Percentiles rank a stretch among this genome's conserved stretches.
Conservation (phyloP, 2,113 vertebrate genomes). For the Phalacrocorax pelagicus region DNA sequence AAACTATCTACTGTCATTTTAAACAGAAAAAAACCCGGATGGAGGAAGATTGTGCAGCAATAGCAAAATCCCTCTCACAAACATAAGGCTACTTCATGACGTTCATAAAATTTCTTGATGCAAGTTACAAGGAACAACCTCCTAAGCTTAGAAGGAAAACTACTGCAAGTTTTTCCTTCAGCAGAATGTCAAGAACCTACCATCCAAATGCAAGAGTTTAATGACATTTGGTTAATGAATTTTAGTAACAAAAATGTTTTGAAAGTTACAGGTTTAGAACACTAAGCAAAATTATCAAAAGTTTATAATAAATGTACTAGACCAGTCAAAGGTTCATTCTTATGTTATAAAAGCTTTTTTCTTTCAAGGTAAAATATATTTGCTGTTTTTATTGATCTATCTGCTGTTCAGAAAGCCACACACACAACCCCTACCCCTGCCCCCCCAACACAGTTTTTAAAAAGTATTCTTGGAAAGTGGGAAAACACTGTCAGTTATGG, state of each 20-base stretch:
- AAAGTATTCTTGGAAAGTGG: neutral
- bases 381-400: neutral
- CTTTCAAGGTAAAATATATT: neutral
- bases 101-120: neutral
- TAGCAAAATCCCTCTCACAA: neutral
- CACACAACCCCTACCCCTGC: too few species aligned
- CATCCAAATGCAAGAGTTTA: neutral
- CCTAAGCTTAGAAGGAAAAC: neutral
- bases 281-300: neutral
- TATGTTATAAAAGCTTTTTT: neutral
- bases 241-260: neutral
- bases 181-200: neutral
- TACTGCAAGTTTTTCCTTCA: neutral
- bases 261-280: neutral
- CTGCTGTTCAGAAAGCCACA: neutral
- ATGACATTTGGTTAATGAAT: neutral
- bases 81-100: neutral
- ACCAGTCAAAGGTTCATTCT: neutral
- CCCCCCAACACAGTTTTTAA: neutral
- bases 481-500: neutral
- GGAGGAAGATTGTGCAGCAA: neutral
- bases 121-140: neutral
- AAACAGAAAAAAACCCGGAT: neutral
- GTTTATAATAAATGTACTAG: neutral
- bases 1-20: neutral